Percentiles rank a stretch among this genome's conserved stretches.
Conservation (phyloP, 2,797 vertebrate species). For the Macropus fuliginosus region DNA sequence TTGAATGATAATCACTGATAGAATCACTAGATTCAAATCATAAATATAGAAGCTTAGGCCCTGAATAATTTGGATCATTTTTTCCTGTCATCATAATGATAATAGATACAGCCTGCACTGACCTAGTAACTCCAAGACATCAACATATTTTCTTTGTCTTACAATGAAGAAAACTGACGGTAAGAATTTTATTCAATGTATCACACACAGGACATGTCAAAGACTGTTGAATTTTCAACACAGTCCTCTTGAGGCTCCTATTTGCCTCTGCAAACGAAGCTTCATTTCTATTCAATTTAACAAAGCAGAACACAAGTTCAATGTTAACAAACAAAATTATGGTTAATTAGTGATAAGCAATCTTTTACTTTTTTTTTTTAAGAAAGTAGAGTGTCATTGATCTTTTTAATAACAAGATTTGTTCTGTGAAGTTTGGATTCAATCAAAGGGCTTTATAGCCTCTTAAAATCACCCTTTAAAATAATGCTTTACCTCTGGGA, state of each 20-base stretch:
- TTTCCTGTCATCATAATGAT: neutral
- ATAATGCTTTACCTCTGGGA: no score
- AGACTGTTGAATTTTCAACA: conserved; percentile 46
- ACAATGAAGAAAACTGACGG: conserved; percentile 28
- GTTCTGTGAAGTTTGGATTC: no score
- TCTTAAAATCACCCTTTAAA: no score
- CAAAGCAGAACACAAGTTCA: neutral
- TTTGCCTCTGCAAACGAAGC: neutral
- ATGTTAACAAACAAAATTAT: neutral
- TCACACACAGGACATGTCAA: conserved; percentile 46
- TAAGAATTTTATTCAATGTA: neutral
- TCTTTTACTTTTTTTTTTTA: neutral
- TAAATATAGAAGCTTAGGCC: conserved; percentile 34
- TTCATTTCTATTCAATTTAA: neutral
- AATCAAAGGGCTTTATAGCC: no score
- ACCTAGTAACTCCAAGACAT: conserved; percentile 23
- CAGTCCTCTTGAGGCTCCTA: neutral
- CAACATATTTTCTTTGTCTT: conserved; percentile 47
- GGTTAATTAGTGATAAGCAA: neutral
- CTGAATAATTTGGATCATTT: conserved; percentile 38
- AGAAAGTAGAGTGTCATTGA: neutral
- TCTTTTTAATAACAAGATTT: no score
- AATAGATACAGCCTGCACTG: conserved; percentile 13
- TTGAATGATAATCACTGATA: neutral
- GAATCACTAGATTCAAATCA: conserved; percentile 10